Percentiles rank a stretch among this genome's conserved stretches.
phyloP scores from a whole-genome alignment of 2,113 vertebrate genomes.

The Corapipo altera region DNA sequence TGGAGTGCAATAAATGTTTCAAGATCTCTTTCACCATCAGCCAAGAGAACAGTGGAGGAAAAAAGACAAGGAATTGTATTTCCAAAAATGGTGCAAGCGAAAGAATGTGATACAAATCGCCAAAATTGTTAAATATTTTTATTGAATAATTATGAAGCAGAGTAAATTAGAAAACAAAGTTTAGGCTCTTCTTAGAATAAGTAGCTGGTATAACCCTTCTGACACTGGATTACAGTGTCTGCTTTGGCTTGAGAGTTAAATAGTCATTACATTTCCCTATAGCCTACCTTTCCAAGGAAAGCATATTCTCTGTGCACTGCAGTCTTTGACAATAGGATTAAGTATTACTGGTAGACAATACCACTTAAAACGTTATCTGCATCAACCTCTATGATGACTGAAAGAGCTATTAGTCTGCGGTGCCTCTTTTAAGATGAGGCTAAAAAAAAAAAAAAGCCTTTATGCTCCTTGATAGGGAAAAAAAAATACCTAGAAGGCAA shows the following conservation, averaged over 20 bases:
- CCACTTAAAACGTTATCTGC: slow-evolving; percentile 11
- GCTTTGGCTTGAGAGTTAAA: slow-evolving; percentile 24
- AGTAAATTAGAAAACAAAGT: neutral
- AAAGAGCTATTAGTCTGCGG: slow-evolving; percentile 39
- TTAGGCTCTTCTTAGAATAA: neutral
- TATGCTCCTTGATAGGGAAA: neutral
- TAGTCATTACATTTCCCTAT: neutral
- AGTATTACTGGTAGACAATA: slow-evolving; percentile 34
- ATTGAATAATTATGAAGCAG: neutral
- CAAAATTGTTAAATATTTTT: neutral
- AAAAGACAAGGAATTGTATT: neutral
- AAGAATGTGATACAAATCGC: neutral
- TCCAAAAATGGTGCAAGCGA: accelerated
- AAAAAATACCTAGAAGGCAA: slow-evolving; percentile 45
- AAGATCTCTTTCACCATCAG: neutral
- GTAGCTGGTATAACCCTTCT: neutral
- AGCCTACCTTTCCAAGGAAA: slow-evolving; percentile 28
- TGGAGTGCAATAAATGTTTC: neutral
- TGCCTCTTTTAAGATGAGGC: slow-evolving; percentile 7
- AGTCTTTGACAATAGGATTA: neutral
- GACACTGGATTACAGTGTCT: neutral
- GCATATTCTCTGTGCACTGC: neutral
- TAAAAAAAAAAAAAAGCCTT: neutral
- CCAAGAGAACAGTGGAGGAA: neutral
- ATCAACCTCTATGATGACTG: neutral